Conservation (phyloP, 2,888 invertebrate genomes). For the Gryllus longicercus region DNA sequence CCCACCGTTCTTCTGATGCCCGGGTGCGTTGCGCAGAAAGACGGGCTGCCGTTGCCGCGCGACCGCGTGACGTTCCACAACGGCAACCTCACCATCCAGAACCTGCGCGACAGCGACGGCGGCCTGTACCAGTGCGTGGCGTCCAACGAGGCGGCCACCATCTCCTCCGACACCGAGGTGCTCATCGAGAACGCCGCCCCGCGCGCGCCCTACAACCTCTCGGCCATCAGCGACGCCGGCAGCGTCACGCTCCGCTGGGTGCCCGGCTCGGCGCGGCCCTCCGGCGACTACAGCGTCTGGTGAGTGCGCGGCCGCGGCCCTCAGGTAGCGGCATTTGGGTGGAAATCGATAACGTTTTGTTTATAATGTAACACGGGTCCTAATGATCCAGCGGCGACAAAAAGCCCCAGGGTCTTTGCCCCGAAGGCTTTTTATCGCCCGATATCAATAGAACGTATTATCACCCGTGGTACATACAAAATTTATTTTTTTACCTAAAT, state of each 20-base stretch:
- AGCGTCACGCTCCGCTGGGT: constrained; percentile 79
- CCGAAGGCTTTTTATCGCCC: too few relatives aligned
- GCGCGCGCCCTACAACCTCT: constrained; percentile 84
- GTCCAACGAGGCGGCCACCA: constrained; percentile 83
- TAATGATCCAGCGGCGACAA: too few relatives aligned
- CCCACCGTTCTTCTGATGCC: neutral
- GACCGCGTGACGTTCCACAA: constrained; percentile 65
- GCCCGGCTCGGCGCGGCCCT: constrained; percentile 73
- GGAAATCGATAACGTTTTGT: too few relatives aligned
- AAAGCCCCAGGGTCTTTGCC: too few relatives aligned
- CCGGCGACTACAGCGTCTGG: constrained; percentile 83
- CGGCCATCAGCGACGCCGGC: constrained; percentile 66
- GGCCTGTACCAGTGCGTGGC: constrained; percentile 71
- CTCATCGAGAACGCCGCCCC: constrained; percentile 82
- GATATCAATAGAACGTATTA: too few relatives aligned
- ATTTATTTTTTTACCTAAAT: too few relatives aligned
- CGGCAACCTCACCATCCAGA: constrained; percentile 78
- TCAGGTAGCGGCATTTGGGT: too few relatives aligned
- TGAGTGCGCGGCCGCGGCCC: constrained; percentile 41
- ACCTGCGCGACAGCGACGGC: constrained; percentile 79
- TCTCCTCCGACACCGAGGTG: constrained; percentile 73
- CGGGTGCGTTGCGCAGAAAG: constrained; percentile 56
- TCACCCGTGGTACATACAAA: too few relatives aligned
- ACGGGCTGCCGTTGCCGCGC: constrained; percentile 65
- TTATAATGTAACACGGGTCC: too few relatives aligned